Evolutionary conservation across 2,797 vertebrate genomes (phyloP).

Genomic region (Clarias laeviceps): DNA sequence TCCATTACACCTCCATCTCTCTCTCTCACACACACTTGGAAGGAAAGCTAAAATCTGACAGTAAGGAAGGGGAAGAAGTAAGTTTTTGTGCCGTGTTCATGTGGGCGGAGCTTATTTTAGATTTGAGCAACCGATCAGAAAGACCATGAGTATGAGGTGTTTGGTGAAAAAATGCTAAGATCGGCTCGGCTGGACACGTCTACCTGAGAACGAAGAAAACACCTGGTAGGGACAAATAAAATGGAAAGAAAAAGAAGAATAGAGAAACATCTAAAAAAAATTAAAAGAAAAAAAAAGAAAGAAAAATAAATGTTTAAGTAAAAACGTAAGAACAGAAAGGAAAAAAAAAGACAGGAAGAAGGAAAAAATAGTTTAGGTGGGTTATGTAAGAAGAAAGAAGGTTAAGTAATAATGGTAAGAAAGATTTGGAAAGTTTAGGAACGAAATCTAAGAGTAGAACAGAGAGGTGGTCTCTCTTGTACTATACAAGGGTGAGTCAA

Average conservation of each 20-base stretch:
- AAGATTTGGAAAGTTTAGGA: no score
- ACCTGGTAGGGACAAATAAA: neutral
- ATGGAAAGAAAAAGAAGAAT: neutral
- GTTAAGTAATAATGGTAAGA: no score
- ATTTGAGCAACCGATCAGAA: neutral
- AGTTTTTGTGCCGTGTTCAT: no score
- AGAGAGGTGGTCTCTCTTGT: no score
- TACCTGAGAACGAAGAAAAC: no score
- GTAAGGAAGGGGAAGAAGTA: neutral
- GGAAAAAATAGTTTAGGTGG: no score
- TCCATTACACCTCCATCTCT: neutral
- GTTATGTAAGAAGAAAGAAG: no score
- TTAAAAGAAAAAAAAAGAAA: neutral
- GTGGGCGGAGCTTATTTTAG: neutral
- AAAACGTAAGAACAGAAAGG: neutral
- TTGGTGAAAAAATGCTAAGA: neutral
- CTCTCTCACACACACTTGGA: neutral
- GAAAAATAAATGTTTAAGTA: neutral
- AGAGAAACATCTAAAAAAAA: neutral
- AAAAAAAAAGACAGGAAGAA: neutral
- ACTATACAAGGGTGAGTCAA: no score
- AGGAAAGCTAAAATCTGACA: neutral
- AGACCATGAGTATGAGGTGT: neutral
- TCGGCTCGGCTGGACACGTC: neutral
- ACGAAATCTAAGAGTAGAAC: no score